These are phyloP conservation scores for Acleris emargana DNA, from an alignment of 2,888 invertebrate genomes.

Conservation along the genomic window DNA sequence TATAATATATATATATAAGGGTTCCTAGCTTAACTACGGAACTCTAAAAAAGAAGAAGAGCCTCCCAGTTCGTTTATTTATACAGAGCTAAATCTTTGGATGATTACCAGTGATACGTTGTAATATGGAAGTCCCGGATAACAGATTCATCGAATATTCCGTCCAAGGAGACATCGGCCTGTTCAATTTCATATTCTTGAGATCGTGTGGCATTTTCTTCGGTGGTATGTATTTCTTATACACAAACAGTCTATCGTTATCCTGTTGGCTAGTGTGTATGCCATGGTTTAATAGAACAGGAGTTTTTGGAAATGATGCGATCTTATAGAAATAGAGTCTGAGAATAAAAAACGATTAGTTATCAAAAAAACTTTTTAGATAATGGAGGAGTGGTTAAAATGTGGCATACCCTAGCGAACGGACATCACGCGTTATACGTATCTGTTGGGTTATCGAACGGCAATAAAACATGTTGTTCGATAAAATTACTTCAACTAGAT, in stretches of 20 bases:
- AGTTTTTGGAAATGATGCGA: slow-evolving; percentile 6
- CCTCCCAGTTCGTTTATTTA: too few species aligned
- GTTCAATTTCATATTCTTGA: slow-evolving; percentile 88
- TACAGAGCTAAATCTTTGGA: too few species aligned
- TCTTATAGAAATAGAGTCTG: slow-evolving; percentile 7
- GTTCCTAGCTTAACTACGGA: too few species aligned
- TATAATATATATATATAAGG: too few species aligned
- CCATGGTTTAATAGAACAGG: slow-evolving; percentile 12
- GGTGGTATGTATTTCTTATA: slow-evolving; percentile 54
- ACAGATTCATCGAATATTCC: slow-evolving; percentile 90
- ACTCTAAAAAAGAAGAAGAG: too few species aligned
- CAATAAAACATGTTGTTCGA: slow-evolving; percentile 8
- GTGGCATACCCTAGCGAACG: too few species aligned
- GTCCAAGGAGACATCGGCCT: slow-evolving; percentile 92
- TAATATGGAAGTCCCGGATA: slow-evolving; percentile 90
- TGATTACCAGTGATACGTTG: slow-evolving; percentile 89
- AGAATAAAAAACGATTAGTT: neutral
- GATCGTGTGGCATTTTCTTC: slow-evolving; percentile 81
- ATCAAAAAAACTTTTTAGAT: too few species aligned
- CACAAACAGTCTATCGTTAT: slow-evolving; percentile 37
- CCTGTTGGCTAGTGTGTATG: slow-evolving; percentile 21
- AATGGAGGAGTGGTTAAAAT: too few species aligned
- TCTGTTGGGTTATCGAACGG: neutral
- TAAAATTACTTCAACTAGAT: neutral
- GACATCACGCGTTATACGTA: neutral